phyloP scores from a whole-genome alignment of 2,113 vertebrate genomes.

The Pelecanus crispus region DNA sequence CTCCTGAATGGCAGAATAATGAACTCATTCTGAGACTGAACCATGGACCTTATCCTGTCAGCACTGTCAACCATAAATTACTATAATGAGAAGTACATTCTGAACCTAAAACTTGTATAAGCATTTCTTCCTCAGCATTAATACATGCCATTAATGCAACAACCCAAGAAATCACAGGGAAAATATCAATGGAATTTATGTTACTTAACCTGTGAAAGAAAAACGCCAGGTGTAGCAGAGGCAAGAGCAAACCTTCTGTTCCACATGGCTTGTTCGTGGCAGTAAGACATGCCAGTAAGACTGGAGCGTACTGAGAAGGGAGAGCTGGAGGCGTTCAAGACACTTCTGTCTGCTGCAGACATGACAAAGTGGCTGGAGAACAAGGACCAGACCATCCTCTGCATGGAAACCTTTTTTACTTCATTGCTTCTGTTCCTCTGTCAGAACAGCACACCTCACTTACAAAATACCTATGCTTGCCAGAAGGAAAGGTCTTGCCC shows the following conservation, averaged over 20 bases:
- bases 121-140: background rate
- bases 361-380: background rate
- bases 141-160: background rate
- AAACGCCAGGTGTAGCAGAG: background rate
- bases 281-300: background rate
- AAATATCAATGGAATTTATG: background rate
- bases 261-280: background rate
- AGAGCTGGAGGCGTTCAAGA: background rate
- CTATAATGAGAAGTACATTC: background rate
- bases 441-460: background rate
- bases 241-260: background rate
- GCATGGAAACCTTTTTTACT: background rate
- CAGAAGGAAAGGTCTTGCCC: conserved; percentile 2
- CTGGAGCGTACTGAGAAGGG: background rate
- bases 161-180: background rate
- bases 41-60: background rate
- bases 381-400: background rate
- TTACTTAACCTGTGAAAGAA: background rate
- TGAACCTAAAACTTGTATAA: background rate
- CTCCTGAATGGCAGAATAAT: background rate
- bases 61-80: background rate
- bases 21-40: background rate
- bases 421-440: background rate
- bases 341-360: background rate
- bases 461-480: background rate